A percentile compares a stretch with the other conserved stretches of the same genome.
These are phyloP conservation scores for Epistrophe grossulariae DNA, from an alignment of 2,888 invertebrate genomes.

Conservation along the genomic window DNA sequence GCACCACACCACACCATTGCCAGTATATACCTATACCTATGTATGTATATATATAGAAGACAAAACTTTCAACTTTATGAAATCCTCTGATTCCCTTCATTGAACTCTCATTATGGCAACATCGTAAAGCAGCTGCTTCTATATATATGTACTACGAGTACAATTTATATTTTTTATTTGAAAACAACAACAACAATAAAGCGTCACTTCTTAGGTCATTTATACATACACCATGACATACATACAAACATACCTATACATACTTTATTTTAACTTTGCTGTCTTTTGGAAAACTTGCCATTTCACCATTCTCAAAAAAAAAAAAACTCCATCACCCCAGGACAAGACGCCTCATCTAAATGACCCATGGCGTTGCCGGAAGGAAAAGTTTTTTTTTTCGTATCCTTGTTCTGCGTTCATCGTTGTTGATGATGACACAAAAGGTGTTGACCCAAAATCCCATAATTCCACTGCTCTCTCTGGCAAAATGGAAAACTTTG, in stretches of 20 bases:
- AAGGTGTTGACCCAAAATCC: constrained; percentile 75
- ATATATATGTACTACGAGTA: constrained; percentile 13
- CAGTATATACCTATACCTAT: no score
- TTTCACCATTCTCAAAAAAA: background rate
- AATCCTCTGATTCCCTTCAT: constrained; percentile 59
- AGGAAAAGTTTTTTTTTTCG: constrained; percentile 40
- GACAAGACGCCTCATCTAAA: constrained; percentile 43
- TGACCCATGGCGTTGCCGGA: constrained; percentile 53
- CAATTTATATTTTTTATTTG: constrained; percentile 12
- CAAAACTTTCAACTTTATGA: constrained; percentile 48
- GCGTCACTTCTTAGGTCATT: constrained; percentile 25
- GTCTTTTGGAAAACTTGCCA: constrained; percentile 24
- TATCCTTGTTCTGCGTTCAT: constrained; percentile 49
- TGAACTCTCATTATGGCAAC: constrained; percentile 70
- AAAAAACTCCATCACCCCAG: constrained; percentile 10
- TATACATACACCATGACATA: background rate
- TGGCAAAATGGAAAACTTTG: constrained; percentile 66
- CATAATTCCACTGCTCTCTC: constrained; percentile 64
- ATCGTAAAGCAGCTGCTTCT: constrained; percentile 53
- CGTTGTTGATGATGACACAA: constrained; percentile 74
- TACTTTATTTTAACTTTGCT: constrained; percentile 28
- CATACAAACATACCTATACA: background rate
- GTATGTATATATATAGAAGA: background rate
- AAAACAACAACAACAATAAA: constrained; percentile 41
- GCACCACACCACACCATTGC: background rate